Evolutionary conservation across 2,113 vertebrate species (phyloP).

Genomic region (Syngnathus typhle): DNA sequence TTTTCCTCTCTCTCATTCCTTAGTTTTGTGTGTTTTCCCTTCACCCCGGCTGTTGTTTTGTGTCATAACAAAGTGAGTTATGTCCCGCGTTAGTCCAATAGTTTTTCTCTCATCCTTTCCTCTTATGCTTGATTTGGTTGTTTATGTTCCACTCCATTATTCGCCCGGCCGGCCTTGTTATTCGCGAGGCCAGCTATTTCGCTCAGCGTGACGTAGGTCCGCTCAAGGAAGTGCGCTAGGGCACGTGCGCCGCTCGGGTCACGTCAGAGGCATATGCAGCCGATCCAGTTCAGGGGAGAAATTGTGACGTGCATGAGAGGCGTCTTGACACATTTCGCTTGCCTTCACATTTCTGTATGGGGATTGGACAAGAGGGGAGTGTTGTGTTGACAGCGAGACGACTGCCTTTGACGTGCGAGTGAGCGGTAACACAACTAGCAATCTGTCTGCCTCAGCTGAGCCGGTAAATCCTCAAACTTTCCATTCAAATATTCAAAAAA

Average conservation of each 20-base stretch:
- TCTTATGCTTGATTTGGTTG: conserved; percentile 44
- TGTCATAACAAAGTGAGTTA: conserved; percentile 70
- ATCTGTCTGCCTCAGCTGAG: conserved; percentile 30
- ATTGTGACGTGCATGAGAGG: conserved; percentile 5
- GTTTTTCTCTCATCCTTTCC: conserved; percentile 42
- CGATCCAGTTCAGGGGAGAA: conserved; percentile 12
- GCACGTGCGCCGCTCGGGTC: conserved; percentile 13
- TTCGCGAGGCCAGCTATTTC: conserved; percentile 32
- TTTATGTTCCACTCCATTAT: conserved; percentile 56
- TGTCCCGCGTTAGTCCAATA: conserved; percentile 37
- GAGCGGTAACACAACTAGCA: conserved; percentile 37
- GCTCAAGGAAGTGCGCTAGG: conserved; percentile 19
- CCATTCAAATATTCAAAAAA: too few relatives aligned
- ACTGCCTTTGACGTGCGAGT: conserved; percentile 37
- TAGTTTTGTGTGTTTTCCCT: conserved; percentile 69
- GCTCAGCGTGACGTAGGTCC: conserved; percentile 22
- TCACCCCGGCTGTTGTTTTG: conserved; percentile 68
- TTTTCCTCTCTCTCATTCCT: conserved; percentile 70
- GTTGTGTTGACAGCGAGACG: conserved; percentile 40
- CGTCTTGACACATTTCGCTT: conserved; percentile 18
- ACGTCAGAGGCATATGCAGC: conserved; percentile 14
- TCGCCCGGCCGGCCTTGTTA: conserved; percentile 21
- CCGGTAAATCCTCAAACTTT: conserved; percentile 27
- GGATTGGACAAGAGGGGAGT: conserved; percentile 19
- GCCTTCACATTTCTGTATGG: conserved; percentile 14